phyloP scores from a whole-genome alignment of 2,797 vertebrate genomes.

The Gymnoscopelus braueri region DNA sequence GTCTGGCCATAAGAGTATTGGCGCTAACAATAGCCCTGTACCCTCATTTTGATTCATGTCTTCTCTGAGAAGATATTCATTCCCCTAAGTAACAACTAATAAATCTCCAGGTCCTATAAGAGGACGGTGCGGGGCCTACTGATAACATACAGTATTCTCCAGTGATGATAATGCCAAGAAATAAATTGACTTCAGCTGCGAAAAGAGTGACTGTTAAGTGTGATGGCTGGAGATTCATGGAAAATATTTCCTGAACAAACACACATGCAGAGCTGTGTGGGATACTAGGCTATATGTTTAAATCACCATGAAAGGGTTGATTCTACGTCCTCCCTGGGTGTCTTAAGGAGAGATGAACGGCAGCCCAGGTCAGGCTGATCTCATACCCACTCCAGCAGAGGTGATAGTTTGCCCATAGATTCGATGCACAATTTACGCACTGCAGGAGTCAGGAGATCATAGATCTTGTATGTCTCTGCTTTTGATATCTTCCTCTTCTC shows the following conservation, averaged over 20 bases:
- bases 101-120: slow-evolving; percentile 59
- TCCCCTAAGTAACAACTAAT: slow-evolving; percentile 57
- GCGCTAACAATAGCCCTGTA: slow-evolving; percentile 57
- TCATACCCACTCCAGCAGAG: neutral
- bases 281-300: neutral
- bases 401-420: slow-evolving; percentile 2
- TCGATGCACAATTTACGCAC: neutral
- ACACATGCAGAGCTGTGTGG: slow-evolving; percentile 15
- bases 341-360: slow-evolving; percentile 22
- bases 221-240: slow-evolving; percentile 26
- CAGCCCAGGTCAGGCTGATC: slow-evolving; percentile 12
- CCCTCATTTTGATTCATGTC: slow-evolving; percentile 66
- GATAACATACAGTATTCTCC: slow-evolving; percentile 2
- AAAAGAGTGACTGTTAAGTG: neutral
- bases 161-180: slow-evolving; percentile 15
- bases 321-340: slow-evolving; percentile 3
- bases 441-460: neutral
- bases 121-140: slow-evolving; percentile 3
- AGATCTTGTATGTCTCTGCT: neutral
- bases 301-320: slow-evolving; percentile 27
- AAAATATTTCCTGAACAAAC: slow-evolving; percentile 13
- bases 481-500: no score
- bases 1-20: slow-evolving; percentile 37
- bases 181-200: slow-evolving; percentile 33
- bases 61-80: slow-evolving; percentile 54